Base-by-base conservation (phyloP, 92 coral and sea anemone genomes). In the Actinernus sp. region DNA sequence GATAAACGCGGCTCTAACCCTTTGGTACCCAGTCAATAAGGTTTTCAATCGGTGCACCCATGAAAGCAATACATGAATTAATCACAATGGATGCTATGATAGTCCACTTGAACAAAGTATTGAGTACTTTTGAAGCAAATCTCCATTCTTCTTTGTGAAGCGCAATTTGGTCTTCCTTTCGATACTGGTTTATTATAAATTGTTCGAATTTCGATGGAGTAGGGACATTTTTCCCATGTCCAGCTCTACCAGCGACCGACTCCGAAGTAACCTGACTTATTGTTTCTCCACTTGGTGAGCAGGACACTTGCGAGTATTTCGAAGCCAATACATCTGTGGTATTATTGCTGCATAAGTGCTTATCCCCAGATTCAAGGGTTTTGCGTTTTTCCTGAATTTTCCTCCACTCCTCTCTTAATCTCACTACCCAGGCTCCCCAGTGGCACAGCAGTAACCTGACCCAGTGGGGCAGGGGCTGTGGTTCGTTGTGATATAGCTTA, bases 141-240 rank as follows among this genome's bases (percentile, higher is more conserved):
- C 31, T 86, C 97, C 97, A 90, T 50, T 90, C 97, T 6, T 90
- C 89, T 26, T 71, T 87, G 53, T 82, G 55, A 12, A 81, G 58
- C 26, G 66, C 83, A 9, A 49, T 69, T 16, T 70, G 68, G 31
- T 81, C 92, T 34, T 76, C 86, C 32, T 81, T 56, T 4, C 27
- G 63, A 20, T 73, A 74, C 36, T 71, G 89, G 31, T 49, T 65
- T 4, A 68, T 53, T 13, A 90, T 10, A 26, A 71, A 48, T 18
- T 68, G 47, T 57, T 70, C 78, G 29, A 70, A 70, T 26, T 45
- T 56, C 21, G 58, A 44, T 14, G 74, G 61, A 33, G 58, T 40
- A 17, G 49, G 89, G 26, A n/a, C 28, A 16, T 12, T 58, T 31
- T 20, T 27, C 13, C 60, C 73, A 3, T 28, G 45, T 14, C 23